Conservation (phyloP, 2,888 invertebrate species). For the Formica aserva region DNA sequence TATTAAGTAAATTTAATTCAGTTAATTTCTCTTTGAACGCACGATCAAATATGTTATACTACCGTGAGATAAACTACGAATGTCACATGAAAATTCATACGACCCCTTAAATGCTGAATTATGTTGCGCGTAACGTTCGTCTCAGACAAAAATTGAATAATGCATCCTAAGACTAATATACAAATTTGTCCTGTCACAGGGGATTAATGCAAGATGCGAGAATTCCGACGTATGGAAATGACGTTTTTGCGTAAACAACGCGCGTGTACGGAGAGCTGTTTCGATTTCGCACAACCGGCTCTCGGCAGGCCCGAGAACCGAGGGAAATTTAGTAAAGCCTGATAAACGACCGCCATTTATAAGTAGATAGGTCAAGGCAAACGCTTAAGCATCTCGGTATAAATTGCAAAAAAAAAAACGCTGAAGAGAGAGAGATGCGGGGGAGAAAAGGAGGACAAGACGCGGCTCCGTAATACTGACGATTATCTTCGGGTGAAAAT, state of each 20-base stretch:
- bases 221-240: slow-evolving; percentile 43
- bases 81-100: slow-evolving; percentile 24
- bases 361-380: slow-evolving; percentile 72
- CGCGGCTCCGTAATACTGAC: slow-evolving; percentile 57
- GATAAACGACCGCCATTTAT: slow-evolving; percentile 65
- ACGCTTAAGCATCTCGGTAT: slow-evolving; percentile 62
- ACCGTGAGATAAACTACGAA: neutral
- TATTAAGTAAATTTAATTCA: neutral
- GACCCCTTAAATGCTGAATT: slow-evolving; percentile 29
- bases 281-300: slow-evolving; percentile 32
- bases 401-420: slow-evolving; percentile 58
- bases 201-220: slow-evolving; percentile 43
- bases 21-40: neutral
- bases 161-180: slow-evolving; percentile 24
- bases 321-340: slow-evolving; percentile 54
- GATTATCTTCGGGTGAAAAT: slow-evolving; percentile 60
- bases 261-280: neutral
- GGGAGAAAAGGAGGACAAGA: slow-evolving; percentile 35
- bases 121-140: slow-evolving; percentile 26
- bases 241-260: slow-evolving; percentile 45
- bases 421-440: slow-evolving; percentile 6
- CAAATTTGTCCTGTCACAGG: slow-evolving; percentile 38
- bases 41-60: neutral
- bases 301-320: slow-evolving; percentile 15
- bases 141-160: slow-evolving; percentile 40